Percentiles rank a stretch among this genome's conserved stretches.
These are phyloP conservation scores for Hypothenemus hampei DNA, from an alignment of 1,140 invertebrate genomes.

Conservation along the genomic window DNA sequence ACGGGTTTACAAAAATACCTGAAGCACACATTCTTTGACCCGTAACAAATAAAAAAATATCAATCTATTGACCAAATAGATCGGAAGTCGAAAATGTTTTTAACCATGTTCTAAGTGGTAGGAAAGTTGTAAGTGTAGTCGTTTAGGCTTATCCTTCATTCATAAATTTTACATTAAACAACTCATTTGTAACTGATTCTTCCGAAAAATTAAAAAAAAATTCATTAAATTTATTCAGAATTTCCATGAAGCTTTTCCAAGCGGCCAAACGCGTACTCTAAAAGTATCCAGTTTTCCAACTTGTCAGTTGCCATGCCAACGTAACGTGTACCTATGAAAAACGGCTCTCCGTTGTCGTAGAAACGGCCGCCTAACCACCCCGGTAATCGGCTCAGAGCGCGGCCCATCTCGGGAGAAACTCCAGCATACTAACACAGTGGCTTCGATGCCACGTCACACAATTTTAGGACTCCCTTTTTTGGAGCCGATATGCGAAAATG, in stretches of 20 bases:
- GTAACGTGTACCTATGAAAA: slow-evolving; percentile 21
- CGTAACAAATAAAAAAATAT: background rate
- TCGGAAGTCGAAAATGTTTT: background rate
- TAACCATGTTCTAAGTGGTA: too few relatives aligned
- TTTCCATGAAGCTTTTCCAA: too few relatives aligned
- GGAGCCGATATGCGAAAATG: too few relatives aligned
- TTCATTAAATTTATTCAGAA: too few relatives aligned
- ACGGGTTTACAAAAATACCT: slow-evolving; percentile 13
- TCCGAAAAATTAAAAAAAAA: too few relatives aligned
- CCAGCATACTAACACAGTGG: slow-evolving; percentile 23
- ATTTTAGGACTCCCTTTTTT: slow-evolving; percentile 20
- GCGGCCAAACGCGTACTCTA: slow-evolving; percentile 12
- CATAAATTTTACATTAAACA: too few relatives aligned
- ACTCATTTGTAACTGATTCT: too few relatives aligned
- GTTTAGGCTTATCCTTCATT: too few relatives aligned
- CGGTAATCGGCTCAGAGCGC: slow-evolving; percentile 33
- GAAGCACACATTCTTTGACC: slow-evolving; percentile 8
- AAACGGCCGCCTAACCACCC: slow-evolving; percentile 32
- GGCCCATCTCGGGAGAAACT: slow-evolving; percentile 17
- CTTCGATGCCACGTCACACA: slow-evolving; percentile 21
- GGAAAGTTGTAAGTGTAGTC: too few relatives aligned
- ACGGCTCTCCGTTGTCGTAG: slow-evolving; percentile 24
- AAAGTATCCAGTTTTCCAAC: slow-evolving; percentile 16
- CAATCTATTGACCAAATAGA: background rate
- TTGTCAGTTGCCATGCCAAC: slow-evolving; percentile 14